Evolutionary conservation across 2,797 vertebrate genomes (phyloP).

Genomic region (Mormyrus proboscirostris): DNA sequence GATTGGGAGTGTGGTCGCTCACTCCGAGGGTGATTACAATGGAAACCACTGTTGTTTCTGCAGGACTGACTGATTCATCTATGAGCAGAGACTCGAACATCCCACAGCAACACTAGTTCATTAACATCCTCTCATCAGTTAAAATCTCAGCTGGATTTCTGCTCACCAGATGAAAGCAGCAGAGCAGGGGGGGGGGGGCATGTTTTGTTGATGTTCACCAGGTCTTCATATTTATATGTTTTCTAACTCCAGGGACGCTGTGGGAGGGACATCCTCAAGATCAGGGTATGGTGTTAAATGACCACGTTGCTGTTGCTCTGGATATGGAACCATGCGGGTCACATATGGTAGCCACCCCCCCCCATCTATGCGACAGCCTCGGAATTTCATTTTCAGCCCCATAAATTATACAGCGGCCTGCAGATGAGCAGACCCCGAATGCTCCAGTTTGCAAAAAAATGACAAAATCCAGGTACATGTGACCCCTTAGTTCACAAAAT

Average conservation of each 20-base stretch:
- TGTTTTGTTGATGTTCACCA: conserved; percentile 29
- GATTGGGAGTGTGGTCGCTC: background rate
- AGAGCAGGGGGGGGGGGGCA: conserved; percentile 12
- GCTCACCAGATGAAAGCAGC: conserved; percentile 10
- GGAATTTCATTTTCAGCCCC: background rate
- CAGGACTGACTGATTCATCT: background rate
- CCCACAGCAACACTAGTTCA: background rate
- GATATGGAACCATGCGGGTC: background rate
- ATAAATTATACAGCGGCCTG: background rate
- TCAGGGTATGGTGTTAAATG: background rate
- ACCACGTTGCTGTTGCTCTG: background rate
- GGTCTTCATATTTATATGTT: conserved; percentile 23
- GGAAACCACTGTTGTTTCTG: background rate
- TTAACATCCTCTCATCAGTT: conserved; percentile 31
- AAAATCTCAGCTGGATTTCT: conserved; percentile 22
- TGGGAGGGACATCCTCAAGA: background rate
- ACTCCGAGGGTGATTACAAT: background rate
- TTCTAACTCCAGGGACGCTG: conserved; percentile 26
- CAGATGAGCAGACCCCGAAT: background rate
- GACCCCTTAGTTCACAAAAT: background rate
- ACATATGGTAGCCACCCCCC: background rate
- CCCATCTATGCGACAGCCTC: background rate
- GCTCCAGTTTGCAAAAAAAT: background rate
- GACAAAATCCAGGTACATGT: background rate
- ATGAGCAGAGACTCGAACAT: background rate